Base-by-base conservation (phyloP, 1,140 invertebrate genomes). In the Bathynomus jamesi region DNA sequence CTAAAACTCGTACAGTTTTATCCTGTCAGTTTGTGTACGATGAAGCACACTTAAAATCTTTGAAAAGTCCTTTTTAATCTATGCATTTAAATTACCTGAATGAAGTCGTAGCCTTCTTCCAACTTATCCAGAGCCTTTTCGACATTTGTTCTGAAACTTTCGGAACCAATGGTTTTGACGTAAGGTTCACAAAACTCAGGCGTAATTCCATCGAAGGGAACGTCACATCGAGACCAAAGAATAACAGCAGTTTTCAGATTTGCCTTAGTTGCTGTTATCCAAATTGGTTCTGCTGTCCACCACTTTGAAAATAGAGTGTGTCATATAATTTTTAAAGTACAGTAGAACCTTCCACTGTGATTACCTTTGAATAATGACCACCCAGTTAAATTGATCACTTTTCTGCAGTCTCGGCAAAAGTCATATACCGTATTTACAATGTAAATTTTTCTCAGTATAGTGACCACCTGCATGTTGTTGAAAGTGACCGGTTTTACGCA, bases 161-260 rank as follows among this genome's bases (percentile, higher is more conserved):
- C 71, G n/a, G 13, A 30, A 72, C 71, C 82, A 79, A 17, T 75
- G 68, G 66, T 74, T 40, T 73, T 76, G 5, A 62, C 31, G 17
- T 74, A 73, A 7, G 32, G 61, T 27, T 73, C 75, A 71, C 80
- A 83, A 24, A 72, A 80, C 2, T 80, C 76, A 0, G 83, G 83
- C 13, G 73, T 76, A 4, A 79, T 70, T 8, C 79, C 80, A 24
- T 80, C 71, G 25, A 84, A 82, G 4, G 78, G 75, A 8, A 84
- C 81, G 61, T 85, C 81, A 74, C 83, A 83, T 17, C 83, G 82
- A 8, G 81, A 80, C 82, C 83, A 84, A 67, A 81, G 79, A 62
- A 78, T 83, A 65, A 82, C 71, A 66, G 79, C 81, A 13, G 79
- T 77, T 66, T 75, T 78, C 53, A 81, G 80, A n/a, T 80, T 80